phyloP scores from a whole-genome alignment of 2,888 invertebrate genomes.

The Serrognathus titanus region DNA sequence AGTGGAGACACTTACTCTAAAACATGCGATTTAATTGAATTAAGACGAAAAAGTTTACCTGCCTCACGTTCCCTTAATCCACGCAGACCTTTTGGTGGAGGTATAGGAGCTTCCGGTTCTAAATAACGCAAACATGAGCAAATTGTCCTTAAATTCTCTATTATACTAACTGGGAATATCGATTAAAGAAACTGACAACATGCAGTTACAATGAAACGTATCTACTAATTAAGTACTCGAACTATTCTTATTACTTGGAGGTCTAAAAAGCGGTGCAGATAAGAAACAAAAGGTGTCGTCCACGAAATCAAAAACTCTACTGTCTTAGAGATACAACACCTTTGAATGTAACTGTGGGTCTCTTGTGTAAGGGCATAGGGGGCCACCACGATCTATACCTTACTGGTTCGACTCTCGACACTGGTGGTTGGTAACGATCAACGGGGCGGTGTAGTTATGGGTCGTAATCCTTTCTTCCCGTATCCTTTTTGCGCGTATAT shows the following conservation, averaged over 20 bases:
- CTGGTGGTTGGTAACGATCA: slow-evolving; percentile 71
- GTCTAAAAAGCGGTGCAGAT: slow-evolving; percentile 20
- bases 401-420: slow-evolving; percentile 40
- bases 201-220: slow-evolving; percentile 3
- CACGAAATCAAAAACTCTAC: slow-evolving; percentile 15
- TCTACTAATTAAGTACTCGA: slow-evolving; percentile 9
- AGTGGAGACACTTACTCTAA: no score
- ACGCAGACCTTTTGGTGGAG: slow-evolving; percentile 60
- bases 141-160: slow-evolving; percentile 1
- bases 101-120: slow-evolving; percentile 63
- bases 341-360: slow-evolving; percentile 70
- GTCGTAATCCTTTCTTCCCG: slow-evolving; percentile 66
- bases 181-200: slow-evolving; percentile 8
- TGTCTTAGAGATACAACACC: slow-evolving; percentile 52
- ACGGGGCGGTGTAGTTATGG: slow-evolving; percentile 72
- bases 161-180: neutral
- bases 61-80: slow-evolving; percentile 55
- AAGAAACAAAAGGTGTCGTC: slow-evolving; percentile 21
- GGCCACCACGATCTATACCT: slow-evolving; percentile 52
- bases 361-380: slow-evolving; percentile 53
- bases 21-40: no score
- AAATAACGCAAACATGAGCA: slow-evolving; percentile 36
- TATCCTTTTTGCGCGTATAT: neutral
- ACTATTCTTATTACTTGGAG: slow-evolving; percentile 23
- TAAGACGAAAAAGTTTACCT: slow-evolving; percentile 50